Evolutionary conservation across 2,797 vertebrate species (phyloP).

Genomic region (Nyctibius grandis): DNA sequence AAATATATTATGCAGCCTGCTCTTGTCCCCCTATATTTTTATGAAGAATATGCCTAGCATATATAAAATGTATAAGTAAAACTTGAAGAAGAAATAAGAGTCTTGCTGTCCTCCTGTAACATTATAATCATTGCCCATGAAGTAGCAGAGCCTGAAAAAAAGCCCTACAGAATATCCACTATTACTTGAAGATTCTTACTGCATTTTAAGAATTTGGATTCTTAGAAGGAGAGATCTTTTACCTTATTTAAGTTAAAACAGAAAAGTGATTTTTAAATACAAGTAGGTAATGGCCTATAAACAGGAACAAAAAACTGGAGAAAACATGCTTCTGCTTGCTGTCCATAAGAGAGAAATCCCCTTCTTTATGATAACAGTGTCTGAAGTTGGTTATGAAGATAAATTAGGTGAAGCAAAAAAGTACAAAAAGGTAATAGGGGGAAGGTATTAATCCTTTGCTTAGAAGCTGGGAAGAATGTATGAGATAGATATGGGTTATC

Average conservation of each 20-base stretch:
- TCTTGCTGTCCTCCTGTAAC: not conserved
- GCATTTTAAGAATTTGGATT: not conserved
- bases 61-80: not conserved
- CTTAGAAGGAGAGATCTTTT: not conserved
- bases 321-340: not conserved
- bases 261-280: not conserved
- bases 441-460: not conserved
- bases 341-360: not conserved
- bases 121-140: not conserved
- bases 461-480: not conserved
- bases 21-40: not conserved
- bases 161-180: not conserved
- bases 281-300: not conserved
- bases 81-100: not conserved
- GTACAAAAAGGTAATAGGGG: not conserved
- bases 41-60: not conserved
- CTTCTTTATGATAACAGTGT: not conserved
- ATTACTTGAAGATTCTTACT: not conserved
- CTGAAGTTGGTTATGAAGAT: not conserved
- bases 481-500: not conserved
- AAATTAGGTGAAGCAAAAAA: not conserved
- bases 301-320: not conserved
- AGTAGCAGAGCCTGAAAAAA: not conserved
- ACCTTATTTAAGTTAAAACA: not conserved
- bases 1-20: not conserved